Percentiles rank a stretch among this genome's conserved stretches.
These are phyloP conservation scores for Rotaria macrura DNA, from an alignment of 2,888 invertebrate genomes.

Conservation along the genomic window DNA sequence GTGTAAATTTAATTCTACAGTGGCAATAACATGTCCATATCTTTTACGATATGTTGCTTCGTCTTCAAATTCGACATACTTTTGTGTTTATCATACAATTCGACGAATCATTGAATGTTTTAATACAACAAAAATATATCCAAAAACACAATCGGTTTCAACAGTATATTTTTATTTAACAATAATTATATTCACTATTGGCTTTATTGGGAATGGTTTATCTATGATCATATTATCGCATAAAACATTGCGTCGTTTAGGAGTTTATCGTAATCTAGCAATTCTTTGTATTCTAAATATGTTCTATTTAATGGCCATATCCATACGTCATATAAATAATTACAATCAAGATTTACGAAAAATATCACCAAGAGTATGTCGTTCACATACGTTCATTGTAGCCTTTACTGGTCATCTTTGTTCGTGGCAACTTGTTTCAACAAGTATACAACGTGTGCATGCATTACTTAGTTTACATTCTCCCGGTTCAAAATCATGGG, in stretches of 20 bases:
- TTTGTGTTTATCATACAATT: background rate
- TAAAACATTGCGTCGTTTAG: background rate
- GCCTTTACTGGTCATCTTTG: constrained; percentile 12
- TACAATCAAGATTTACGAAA: background rate
- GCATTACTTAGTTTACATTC: background rate
- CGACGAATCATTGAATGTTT: background rate
- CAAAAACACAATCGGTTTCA: background rate
- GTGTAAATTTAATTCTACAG: background rate
- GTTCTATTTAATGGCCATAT: background rate
- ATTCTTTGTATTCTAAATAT: background rate
- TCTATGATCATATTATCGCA: background rate
- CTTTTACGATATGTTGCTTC: background rate
- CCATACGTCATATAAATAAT: background rate
- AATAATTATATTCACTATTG: background rate
- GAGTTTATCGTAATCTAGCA: background rate
- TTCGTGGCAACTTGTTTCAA: constrained; percentile 9
- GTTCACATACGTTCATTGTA: background rate
- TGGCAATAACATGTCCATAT: background rate
- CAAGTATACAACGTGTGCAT: background rate
- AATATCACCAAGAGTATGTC: background rate
- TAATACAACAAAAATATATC: background rate
- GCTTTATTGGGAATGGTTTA: background rate
- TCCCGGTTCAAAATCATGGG: background rate
- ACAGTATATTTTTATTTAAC: background rate
- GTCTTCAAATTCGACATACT: background rate